Evolutionary conservation across 2,888 invertebrate species (phyloP).

Genomic region (Cremastinae sp.): DNA sequence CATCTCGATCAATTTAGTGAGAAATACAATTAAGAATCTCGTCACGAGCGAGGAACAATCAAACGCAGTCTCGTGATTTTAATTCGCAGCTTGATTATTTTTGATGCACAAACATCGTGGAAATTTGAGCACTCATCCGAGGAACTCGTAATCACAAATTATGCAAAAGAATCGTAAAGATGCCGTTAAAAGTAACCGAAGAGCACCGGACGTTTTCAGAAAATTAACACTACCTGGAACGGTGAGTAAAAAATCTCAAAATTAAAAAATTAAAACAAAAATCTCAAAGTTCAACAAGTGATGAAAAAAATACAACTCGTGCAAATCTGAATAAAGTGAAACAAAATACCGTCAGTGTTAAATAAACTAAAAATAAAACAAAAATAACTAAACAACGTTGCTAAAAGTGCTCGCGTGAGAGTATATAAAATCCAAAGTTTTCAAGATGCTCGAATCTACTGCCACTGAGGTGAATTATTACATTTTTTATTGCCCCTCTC

Average conservation of each 20-base stretch:
- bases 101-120: conserved; percentile 10
- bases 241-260: too few relatives aligned
- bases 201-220: too few relatives aligned
- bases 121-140: conserved; percentile 16
- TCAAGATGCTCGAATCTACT: conserved; percentile 49
- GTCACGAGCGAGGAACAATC: conserved; percentile 20
- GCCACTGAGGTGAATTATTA: conserved; percentile 50
- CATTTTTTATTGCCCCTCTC: background rate
- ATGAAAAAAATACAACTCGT: too few relatives aligned
- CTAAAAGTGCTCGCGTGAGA: conserved; percentile 7
- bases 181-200: too few relatives aligned
- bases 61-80: conserved; percentile 35
- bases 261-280: too few relatives aligned
- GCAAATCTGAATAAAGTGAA: too few relatives aligned
- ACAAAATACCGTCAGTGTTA: background rate
- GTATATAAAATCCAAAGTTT: conserved; percentile 19
- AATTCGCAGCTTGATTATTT: conserved; percentile 20
- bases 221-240: too few relatives aligned
- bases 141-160: too few relatives aligned
- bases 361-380: background rate
- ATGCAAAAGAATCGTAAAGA: too few relatives aligned
- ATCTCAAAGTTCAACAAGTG: too few relatives aligned
- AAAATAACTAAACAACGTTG: background rate
- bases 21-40: conserved; percentile 40
- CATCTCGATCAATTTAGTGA: conserved; percentile 40